Base-by-base conservation (phyloP, 1,140 invertebrate species). In the Trypoxylus dichotomus region DNA sequence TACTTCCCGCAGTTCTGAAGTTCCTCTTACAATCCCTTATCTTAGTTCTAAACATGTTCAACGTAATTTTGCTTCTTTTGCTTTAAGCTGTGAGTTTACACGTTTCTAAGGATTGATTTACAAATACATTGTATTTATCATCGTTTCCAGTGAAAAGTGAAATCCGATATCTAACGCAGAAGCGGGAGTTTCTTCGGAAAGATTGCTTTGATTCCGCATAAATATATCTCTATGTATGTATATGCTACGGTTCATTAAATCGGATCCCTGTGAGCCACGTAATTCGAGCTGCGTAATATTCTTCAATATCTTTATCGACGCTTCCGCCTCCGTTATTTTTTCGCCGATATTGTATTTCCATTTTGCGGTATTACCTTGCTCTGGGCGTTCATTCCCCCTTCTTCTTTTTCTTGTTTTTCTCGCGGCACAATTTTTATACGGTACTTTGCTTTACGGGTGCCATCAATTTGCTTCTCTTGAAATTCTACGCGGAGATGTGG, bases 151-250 rank as follows among this genome's bases (percentile, higher is more conserved):
- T 11, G 47, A 11, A 54, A 54, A 54, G 47, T 54, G 47, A 13
- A 54, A 54, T 13, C 11, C 47, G 11, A 54, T 54, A 54, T 54
- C 11, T 3, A 54, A 54, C 13, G 11, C 47, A 15, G 47, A 54
- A 21, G 11, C 47, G 13, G 2, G 3, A 21, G 3, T 32, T 32
- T 15, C 3, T 21, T 3, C 11, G 47, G 2, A n/a, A 54, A 54
- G 47, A 54, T 54, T 54, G 47, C 47, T 54, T 54, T 54, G 47
- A 54, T 54, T 54, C 47, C 47, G 47, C 47, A 13, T 54, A 54
- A 3, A 7, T 32, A 32, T 7, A 7, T 32, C 2, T 32, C 2
- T 32, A 7, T 32, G 32, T 32, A 32, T 32, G 32, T 32, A 32
- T 68, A 68, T 68, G 1, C 21, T 3, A 7, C 11, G 60, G 7